phyloP scores from a whole-genome alignment of 2,797 vertebrate genomes.

The Squalus acanthias region DNA sequence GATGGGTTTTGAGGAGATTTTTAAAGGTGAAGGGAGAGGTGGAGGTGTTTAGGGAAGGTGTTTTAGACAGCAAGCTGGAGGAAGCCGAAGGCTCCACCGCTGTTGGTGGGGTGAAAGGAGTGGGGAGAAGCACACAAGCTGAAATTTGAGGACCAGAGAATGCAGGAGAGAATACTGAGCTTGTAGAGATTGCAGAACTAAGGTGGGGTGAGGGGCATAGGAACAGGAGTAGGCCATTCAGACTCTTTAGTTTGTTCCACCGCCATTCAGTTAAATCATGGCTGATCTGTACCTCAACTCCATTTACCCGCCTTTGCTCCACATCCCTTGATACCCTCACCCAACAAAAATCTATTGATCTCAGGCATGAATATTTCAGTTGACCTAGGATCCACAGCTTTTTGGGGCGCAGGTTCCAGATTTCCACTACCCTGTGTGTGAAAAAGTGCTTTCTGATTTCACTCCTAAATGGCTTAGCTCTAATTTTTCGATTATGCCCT shows the following conservation, averaged over 20 bases:
- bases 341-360: not conserved
- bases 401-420: not conserved
- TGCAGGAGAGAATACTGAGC: not conserved
- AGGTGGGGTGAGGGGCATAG: not conserved
- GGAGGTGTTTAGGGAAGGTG: not conserved
- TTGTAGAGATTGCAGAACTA: not conserved
- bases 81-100: not conserved
- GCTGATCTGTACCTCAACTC: not conserved
- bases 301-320: not conserved
- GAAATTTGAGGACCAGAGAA: not conserved
- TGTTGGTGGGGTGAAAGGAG: not conserved
- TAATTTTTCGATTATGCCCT: not conserved
- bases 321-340: not conserved
- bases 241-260: not conserved
- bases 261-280: not conserved
- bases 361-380: not conserved
- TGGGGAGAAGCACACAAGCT: not conserved
- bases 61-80: not conserved
- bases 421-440: not conserved
- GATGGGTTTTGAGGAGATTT: not conserved
- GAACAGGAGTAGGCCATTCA: not conserved
- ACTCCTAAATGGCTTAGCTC: not conserved
- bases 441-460: not conserved
- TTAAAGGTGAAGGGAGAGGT: not conserved
- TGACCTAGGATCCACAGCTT: no score